phyloP scores from a whole-genome alignment of 2,113 vertebrate species.

The Lathamus discolor region DNA sequence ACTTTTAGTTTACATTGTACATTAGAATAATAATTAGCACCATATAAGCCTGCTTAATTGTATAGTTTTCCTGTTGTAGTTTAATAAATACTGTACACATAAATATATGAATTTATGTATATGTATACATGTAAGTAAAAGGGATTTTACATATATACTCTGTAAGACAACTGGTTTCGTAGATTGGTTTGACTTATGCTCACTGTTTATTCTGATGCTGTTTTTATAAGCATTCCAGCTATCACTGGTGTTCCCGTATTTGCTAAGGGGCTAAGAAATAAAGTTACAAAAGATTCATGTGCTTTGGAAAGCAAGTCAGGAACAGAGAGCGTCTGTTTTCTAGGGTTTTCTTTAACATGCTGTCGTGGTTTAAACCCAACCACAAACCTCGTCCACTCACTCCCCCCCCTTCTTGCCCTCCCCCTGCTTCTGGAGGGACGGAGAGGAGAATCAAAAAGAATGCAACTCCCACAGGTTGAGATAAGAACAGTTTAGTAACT shows the following conservation, averaged over 20 bases:
- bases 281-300: conserved; percentile 17
- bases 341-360: neutral
- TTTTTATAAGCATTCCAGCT: conserved; percentile 38
- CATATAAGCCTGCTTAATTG: neutral
- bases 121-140: neutral
- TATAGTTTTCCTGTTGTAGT: neutral
- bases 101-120: neutral
- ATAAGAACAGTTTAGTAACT: no score
- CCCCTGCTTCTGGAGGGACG: no score
- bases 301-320: conserved; percentile 7
- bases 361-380: no score
- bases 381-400: no score
- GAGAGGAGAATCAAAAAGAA: no score
- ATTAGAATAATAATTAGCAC: neutral
- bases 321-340: neutral
- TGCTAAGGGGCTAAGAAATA: neutral
- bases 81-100: neutral
- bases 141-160: neutral
- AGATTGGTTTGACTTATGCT: neutral
- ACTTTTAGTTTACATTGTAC: neutral
- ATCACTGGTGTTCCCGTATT: neutral
- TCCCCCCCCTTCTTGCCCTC: no score
- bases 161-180: neutral
- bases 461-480: no score
- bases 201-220: neutral